These are phyloP conservation scores for Drosophila pegasa DNA, from an alignment of 2,888 invertebrate species.

Conservation along the genomic window DNA sequence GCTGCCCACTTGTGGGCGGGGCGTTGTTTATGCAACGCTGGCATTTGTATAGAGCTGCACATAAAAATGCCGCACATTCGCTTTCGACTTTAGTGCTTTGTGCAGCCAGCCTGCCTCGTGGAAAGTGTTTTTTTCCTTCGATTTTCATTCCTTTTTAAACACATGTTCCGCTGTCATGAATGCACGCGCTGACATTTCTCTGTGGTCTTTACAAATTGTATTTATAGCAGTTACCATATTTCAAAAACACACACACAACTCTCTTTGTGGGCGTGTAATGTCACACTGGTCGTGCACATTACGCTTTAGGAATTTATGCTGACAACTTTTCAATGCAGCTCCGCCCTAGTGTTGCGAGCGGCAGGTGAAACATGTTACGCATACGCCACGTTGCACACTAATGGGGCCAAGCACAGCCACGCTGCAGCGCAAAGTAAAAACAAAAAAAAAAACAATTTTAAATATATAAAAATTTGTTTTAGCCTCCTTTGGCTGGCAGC, in stretches of 20 bases:
- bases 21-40: slow-evolving; percentile 4
- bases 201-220: slow-evolving; percentile 71
- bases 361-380: slow-evolving; percentile 73
- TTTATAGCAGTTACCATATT: slow-evolving; percentile 68
- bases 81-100: slow-evolving; percentile 23
- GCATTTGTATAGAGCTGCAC: slow-evolving; percentile 14
- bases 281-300: slow-evolving; percentile 63
- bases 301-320: slow-evolving; percentile 68
- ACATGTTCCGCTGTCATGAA: slow-evolving; percentile 50
- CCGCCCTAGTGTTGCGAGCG: slow-evolving; percentile 41
- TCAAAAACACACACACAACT: slow-evolving; percentile 12
- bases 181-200: slow-evolving; percentile 52
- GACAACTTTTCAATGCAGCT: slow-evolving; percentile 65
- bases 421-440: slow-evolving; percentile 4
- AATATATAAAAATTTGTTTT: slow-evolving; percentile 24
- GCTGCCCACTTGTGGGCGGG: slow-evolving; percentile 8
- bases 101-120: slow-evolving; percentile 11
- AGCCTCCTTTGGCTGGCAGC: slow-evolving; percentile 41
- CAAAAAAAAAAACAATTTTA: slow-evolving; percentile 6
- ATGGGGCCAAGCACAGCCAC: slow-evolving; percentile 60
- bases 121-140: neutral
- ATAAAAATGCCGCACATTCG: slow-evolving; percentile 32
- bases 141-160: slow-evolving; percentile 20
- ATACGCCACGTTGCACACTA: slow-evolving; percentile 74
- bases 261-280: slow-evolving; percentile 61